A percentile compares a stretch with the other conserved stretches of the same genome.
phyloP scores from a whole-genome alignment of 1,140 invertebrate genomes.

The Drosophila elegans region DNA sequence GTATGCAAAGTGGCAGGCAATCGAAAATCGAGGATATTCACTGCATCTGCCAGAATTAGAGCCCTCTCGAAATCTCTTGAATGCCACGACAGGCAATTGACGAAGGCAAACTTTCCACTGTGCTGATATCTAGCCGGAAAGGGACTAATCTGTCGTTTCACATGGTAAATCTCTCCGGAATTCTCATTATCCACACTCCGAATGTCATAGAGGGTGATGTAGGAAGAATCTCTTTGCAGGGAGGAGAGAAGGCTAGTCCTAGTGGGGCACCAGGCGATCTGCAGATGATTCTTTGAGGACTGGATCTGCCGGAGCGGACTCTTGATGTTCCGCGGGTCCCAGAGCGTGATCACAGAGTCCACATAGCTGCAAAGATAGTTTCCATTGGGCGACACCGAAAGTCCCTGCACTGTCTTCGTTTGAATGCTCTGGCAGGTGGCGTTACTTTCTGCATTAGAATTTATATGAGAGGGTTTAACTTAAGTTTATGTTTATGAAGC shows the following conservation, averaged over 20 bases:
- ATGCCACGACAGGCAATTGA: slow-evolving; percentile 78
- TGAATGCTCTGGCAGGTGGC: slow-evolving; percentile 90
- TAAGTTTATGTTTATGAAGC: too few relatives aligned
- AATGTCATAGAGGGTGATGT: slow-evolving; percentile 79
- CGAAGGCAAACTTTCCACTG: slow-evolving; percentile 48
- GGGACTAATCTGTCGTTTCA: slow-evolving; percentile 79
- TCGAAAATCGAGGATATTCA: slow-evolving; percentile 74
- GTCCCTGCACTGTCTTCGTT: slow-evolving; percentile 93
- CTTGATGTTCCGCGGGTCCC: slow-evolving; percentile 95
- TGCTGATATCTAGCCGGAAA: slow-evolving; percentile 74
- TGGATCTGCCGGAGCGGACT: slow-evolving; percentile 91
- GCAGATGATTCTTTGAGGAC: slow-evolving; percentile 89
- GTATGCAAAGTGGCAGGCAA: slow-evolving; percentile 70
- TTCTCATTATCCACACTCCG: slow-evolving; percentile 72
- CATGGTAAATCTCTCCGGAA: slow-evolving; percentile 72
- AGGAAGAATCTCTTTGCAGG: slow-evolving; percentile 76
- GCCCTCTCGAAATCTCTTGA: slow-evolving; percentile 73
- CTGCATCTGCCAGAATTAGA: slow-evolving; percentile 68
- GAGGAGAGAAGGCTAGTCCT: slow-evolving; percentile 83
- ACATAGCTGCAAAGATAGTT: slow-evolving; percentile 92
- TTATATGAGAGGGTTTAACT: too few relatives aligned
- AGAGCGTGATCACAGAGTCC: slow-evolving; percentile 92
- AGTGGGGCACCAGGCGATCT: slow-evolving; percentile 96
- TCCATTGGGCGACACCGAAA: slow-evolving; percentile 91
- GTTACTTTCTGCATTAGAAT: slow-evolving; percentile 87